Base-by-base conservation (phyloP, 92 coral and sea anemone species). In the Muricea muricata region DNA sequence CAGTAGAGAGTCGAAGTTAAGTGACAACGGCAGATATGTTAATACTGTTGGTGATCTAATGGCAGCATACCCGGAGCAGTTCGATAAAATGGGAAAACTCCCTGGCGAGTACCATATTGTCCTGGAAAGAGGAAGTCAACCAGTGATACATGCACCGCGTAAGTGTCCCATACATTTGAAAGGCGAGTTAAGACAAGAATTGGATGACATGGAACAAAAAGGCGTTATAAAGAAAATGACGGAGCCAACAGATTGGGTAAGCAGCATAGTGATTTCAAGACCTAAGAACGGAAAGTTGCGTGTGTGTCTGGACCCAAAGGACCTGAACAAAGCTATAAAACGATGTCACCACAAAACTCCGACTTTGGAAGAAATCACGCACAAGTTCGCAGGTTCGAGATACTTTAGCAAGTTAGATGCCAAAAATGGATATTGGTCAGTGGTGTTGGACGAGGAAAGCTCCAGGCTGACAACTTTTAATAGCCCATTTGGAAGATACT, bases 271-370 rank as follows among this genome's bases (percentile, higher is more conserved):
- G 37, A 39, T 56, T 21, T 54, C 61, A 15, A 23, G 69, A 67
- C 47, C 54, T 56, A 25, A 21, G 39, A 57, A 57, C 60, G 72
- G 82, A 14, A 39, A 68, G 31, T 39, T 48, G 41, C 87, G 82
- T 37, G 11, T 84, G 12, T 84, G 52, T 46, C 58, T 84, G 56
- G 82, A 74, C 56, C 82, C 82, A 4, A 73, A 84, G 41, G 88
- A 74, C 39, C 46, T 84, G 17, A 73, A 56, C 60, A 65, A 34
- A 60, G 90, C 74, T 45, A 76, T 86, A 17, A 47, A 65, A 35
- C 75, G 86, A 86, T 50, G 69, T 17, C 90, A 86, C 69, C 86
- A 86, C 45, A 60, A 45, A 39, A 79, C 80, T 25, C 86, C 86
- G 9, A 78, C 85, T 15, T 33, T 79, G 47, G 83, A 87, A 18